phyloP scores from a whole-genome alignment of 2,888 invertebrate species.

The Cotesia congregata region DNA sequence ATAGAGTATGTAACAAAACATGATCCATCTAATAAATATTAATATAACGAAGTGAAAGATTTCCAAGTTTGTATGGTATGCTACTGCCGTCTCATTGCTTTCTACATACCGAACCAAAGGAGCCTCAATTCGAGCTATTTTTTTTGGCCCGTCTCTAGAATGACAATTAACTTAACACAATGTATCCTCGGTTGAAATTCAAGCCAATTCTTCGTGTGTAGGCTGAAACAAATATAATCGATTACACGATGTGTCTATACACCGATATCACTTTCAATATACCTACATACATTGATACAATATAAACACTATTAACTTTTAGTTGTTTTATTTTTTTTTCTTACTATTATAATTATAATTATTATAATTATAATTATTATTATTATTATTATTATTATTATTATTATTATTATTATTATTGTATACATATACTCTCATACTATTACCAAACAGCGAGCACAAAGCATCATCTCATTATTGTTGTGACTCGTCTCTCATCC shows the following conservation, averaged over 20 bases:
- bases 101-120: constrained; percentile 28
- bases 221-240: constrained; percentile 18
- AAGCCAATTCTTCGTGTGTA: constrained; percentile 1
- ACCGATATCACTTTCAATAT: constrained; percentile 16
- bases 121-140: constrained; percentile 31
- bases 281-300: neutral
- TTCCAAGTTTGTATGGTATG: constrained; percentile 33
- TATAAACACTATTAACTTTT: neutral
- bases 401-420: too few relatives aligned
- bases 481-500: constrained; percentile 65
- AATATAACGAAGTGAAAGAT: constrained; percentile 28
- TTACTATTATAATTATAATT: neutral
- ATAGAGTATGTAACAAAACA: constrained; percentile 5
- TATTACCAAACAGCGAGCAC: too few relatives aligned
- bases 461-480: constrained; percentile 44
- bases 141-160: constrained; percentile 17
- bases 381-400: too few relatives aligned
- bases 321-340: neutral
- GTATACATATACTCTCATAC: too few relatives aligned
- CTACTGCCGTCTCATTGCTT: constrained; percentile 29
- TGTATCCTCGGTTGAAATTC: neutral
- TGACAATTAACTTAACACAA: constrained; percentile 24
- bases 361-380: too few relatives aligned
- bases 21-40: constrained; percentile 22
- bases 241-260: neutral